phyloP scores from a whole-genome alignment of 2,888 invertebrate genomes.

The Zootermopsis nevadensis region DNA sequence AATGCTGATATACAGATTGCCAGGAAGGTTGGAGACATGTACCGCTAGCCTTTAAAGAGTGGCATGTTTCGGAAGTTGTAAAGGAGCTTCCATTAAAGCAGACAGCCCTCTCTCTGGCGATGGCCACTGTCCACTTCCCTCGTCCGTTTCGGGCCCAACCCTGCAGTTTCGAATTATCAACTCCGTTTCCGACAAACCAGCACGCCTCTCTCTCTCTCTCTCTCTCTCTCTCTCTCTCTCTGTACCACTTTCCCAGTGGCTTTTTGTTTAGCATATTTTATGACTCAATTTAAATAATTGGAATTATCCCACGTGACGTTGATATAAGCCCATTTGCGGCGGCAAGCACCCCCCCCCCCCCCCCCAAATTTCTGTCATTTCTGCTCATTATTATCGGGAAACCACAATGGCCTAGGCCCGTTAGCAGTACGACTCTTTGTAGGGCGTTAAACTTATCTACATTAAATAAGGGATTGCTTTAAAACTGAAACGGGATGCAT shows the following conservation, averaged over 20 bases:
- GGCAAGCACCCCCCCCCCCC: too few relatives aligned
- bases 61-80: neutral
- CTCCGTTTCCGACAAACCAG: conserved; percentile 17
- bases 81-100: neutral
- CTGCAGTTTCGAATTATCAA: conserved; percentile 24
- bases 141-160: neutral
- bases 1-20: too few relatives aligned
- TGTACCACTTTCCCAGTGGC: conserved; percentile 41
- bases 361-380: neutral
- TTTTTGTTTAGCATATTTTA: conserved; percentile 51
- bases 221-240: conserved; percentile 4
- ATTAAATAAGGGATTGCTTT: too few relatives aligned
- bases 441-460: too few relatives aligned
- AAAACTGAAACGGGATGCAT: too few relatives aligned
- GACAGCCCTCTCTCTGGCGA: neutral
- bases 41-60: too few relatives aligned
- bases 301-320: conserved; percentile 37
- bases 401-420: neutral
- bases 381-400: neutral
- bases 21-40: too few relatives aligned
- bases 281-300: conserved; percentile 52
- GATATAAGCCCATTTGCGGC: conserved; percentile 44
- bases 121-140: neutral
- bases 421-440: neutral
- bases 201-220: neutral